Conservation (phyloP, 2,888 invertebrate species). For the Spisula subtruncata region DNA sequence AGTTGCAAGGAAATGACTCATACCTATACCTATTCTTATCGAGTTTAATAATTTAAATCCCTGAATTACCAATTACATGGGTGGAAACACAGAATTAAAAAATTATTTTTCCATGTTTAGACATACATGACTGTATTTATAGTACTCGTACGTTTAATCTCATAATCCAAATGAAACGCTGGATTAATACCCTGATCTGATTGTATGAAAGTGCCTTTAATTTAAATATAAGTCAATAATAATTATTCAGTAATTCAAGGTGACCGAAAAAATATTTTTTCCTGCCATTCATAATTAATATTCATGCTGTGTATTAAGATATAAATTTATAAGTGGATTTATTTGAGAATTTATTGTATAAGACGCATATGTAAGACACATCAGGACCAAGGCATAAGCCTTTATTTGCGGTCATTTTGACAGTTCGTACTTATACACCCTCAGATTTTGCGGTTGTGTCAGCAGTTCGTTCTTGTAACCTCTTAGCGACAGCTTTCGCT, state of each 20-base stretch:
- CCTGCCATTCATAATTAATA: background rate
- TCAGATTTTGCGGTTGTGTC: background rate
- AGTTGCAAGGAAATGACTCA: slow-evolving; percentile 10
- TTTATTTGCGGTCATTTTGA: background rate
- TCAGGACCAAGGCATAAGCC: background rate
- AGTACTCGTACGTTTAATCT: background rate
- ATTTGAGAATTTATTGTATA: background rate
- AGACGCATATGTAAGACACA: too few species aligned
- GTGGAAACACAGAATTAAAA: slow-evolving; percentile 1
- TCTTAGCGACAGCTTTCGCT: background rate
- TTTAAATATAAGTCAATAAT: too few species aligned
- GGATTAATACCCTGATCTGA: background rate
- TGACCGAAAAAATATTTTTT: background rate
- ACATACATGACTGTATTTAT: background rate
- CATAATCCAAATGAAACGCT: slow-evolving; percentile 10
- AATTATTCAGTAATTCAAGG: slow-evolving; percentile 1
- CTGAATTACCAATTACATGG: background rate
- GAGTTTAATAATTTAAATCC: background rate
- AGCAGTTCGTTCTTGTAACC: background rate
- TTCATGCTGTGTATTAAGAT: background rate
- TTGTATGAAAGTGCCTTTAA: background rate
- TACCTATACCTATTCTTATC: background rate
- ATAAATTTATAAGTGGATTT: slow-evolving; percentile 1
- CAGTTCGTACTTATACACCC: background rate
- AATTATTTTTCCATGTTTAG: background rate